phyloP scores from a whole-genome alignment of 2,888 invertebrate genomes.

The Caenorhabditis plicata region DNA sequence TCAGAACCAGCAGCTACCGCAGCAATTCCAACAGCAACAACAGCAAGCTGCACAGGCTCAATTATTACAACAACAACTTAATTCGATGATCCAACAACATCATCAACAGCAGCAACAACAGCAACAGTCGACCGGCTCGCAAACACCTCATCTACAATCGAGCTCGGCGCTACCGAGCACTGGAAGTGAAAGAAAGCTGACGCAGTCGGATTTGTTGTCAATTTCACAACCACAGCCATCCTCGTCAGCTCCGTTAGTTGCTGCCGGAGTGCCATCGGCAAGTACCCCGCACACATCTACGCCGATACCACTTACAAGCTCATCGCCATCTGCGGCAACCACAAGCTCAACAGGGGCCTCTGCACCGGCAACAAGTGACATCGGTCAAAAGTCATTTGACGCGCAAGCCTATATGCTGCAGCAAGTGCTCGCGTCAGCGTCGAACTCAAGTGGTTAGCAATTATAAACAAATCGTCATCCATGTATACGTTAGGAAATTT shows the following conservation, averaged over 20 bases:
- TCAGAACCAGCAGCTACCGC: not conserved
- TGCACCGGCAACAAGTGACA: not conserved
- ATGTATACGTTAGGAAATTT: not conserved
- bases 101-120: conserved; percentile 14
- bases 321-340: conserved; percentile 8
- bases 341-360: conserved; percentile 1
- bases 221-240: no score
- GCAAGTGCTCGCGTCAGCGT: conserved; percentile 35
- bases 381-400: conserved; percentile 27
- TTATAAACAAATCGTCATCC: not conserved
- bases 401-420: conserved; percentile 37
- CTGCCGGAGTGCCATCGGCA: no score
- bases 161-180: no score
- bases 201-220: not conserved
- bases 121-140: no score
- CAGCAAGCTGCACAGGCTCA: conserved; percentile 4
- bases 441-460: conserved; percentile 6
- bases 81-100: conserved; percentile 3
- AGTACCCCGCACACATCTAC: conserved; percentile 10
- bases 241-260: no score
- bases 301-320: conserved; percentile 18
- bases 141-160: conserved; percentile 2
- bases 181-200: conserved; percentile 1
- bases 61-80: conserved; percentile 7
- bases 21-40: conserved; percentile 2